phyloP scores from a whole-genome alignment of 2,888 invertebrate genomes.

The Bombylius discolor region DNA sequence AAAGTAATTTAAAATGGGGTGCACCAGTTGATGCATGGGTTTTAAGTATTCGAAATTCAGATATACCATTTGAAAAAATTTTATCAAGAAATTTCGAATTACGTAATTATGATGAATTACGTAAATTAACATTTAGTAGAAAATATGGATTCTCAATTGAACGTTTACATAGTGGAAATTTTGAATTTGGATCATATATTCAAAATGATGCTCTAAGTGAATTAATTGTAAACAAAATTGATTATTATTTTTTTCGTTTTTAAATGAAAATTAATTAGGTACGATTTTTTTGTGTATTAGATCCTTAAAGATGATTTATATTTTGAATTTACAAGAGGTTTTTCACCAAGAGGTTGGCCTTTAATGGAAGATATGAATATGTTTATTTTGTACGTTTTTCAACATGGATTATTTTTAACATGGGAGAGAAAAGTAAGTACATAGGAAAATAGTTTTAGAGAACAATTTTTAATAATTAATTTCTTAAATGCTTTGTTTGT shows the following conservation, averaged over 20 bases:
- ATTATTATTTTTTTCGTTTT: neutral
- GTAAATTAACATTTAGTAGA: constrained; percentile 24
- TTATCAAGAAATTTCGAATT: constrained; percentile 24
- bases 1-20: constrained; percentile 28
- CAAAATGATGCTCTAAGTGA: constrained; percentile 21
- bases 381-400: constrained; percentile 25
- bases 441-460: neutral
- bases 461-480: too few relatives aligned
- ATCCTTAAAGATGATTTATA: constrained; percentile 28
- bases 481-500: too few relatives aligned
- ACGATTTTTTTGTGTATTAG: constrained; percentile 15
- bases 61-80: constrained; percentile 25
- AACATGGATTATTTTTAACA: constrained; percentile 26
- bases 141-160: constrained; percentile 30
- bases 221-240: constrained; percentile 21
- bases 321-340: constrained; percentile 30
- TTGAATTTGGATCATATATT: constrained; percentile 26
- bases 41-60: constrained; percentile 23
- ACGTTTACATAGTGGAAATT: constrained; percentile 24
- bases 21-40: constrained; percentile 31
- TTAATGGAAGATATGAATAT: constrained; percentile 26
- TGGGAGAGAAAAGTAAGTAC: constrained; percentile 27
- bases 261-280: neutral
- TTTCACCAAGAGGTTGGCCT: constrained; percentile 30
- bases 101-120: constrained; percentile 23